phyloP scores from a whole-genome alignment of 2,888 invertebrate species.

The Petrophora chlorosata region DNA sequence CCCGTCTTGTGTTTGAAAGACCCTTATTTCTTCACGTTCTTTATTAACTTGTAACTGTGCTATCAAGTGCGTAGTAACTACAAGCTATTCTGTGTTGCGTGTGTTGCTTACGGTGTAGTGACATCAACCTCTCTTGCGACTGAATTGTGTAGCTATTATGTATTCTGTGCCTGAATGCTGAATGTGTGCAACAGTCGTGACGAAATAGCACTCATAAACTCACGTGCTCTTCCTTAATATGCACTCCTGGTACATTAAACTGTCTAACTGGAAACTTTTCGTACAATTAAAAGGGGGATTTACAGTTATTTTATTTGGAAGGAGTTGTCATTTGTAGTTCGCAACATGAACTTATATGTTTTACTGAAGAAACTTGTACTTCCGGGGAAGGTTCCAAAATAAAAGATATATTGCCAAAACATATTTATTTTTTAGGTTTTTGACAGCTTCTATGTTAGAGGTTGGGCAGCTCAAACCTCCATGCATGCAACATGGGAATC shows the following conservation, averaged over 20 bases:
- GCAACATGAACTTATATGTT: too few relatives aligned
- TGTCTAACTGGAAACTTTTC: conserved; percentile 51
- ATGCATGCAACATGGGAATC: too few relatives aligned
- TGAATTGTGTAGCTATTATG: too few relatives aligned
- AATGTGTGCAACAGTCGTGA: conserved; percentile 80
- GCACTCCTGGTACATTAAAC: conserved; percentile 40
- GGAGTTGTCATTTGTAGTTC: too few relatives aligned
- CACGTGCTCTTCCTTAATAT: conserved; percentile 56
- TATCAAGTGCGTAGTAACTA: background rate
- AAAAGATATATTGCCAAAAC: too few relatives aligned
- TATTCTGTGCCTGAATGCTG: conserved; percentile 40
- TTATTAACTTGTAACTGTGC: background rate
- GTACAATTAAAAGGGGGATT: conserved; percentile 54
- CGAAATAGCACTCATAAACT: conserved; percentile 79
- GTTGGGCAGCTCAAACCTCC: too few relatives aligned
- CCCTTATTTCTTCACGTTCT: conserved; percentile 46
- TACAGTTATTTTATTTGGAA: conserved; percentile 7
- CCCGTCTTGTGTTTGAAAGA: conserved; percentile 45
- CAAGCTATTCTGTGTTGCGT: background rate
- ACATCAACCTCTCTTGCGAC: conserved; percentile 11
- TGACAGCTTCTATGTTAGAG: too few relatives aligned
- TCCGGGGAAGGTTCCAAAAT: too few relatives aligned
- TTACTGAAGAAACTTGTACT: too few relatives aligned
- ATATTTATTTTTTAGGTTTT: too few relatives aligned
- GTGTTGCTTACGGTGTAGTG: background rate